Percentiles rank a stretch among this genome's conserved stretches.
phyloP scores from a whole-genome alignment of 2,113 vertebrate species.

The Ifrita kowaldi region DNA sequence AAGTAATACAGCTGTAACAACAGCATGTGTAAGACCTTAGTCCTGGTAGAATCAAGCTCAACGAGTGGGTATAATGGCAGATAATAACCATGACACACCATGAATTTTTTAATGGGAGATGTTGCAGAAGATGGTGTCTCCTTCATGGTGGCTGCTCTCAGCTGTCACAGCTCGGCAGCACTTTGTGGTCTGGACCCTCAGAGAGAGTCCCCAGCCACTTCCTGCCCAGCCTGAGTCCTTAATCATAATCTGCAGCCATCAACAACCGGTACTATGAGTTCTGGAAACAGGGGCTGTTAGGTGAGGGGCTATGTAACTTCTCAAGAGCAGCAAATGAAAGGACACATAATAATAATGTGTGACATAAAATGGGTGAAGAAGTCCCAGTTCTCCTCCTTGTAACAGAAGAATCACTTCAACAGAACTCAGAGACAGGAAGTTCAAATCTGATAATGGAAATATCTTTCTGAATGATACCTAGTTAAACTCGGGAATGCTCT shows the following conservation, averaged over 20 bases:
- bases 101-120: background rate
- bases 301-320: background rate
- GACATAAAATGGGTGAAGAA: background rate
- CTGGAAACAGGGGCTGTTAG: background rate
- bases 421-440: background rate
- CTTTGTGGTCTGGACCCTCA: background rate
- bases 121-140: background rate
- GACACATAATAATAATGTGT: background rate
- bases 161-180: background rate
- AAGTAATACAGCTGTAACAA: background rate
- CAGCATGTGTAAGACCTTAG: background rate
- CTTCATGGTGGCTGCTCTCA: background rate
- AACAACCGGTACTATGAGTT: background rate
- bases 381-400: background rate
- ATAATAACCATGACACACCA: background rate
- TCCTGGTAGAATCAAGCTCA: background rate
- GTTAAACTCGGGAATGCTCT: background rate
- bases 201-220: background rate
- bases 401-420: background rate
- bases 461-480: background rate
- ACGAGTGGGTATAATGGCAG: background rate
- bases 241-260: background rate
- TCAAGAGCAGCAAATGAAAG: background rate
- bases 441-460: background rate
- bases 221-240: background rate